Percentiles rank a stretch among this genome's conserved stretches.
These are phyloP conservation scores for Crocuta crocuta DNA, from an alignment of 2,113 vertebrate genomes.

Conservation along the genomic window DNA sequence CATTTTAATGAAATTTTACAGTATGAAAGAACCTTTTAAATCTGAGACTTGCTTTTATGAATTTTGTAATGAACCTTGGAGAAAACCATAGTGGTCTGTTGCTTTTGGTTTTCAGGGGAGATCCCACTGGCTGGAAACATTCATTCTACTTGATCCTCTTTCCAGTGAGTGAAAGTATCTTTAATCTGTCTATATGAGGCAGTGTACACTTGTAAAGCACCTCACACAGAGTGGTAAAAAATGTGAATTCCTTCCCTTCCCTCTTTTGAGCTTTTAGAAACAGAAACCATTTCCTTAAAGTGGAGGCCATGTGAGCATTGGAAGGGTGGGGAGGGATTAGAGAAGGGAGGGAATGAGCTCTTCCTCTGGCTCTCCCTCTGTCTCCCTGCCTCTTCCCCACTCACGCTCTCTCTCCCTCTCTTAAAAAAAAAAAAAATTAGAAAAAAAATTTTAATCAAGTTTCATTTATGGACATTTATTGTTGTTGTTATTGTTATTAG, in stretches of 20 bases:
- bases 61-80: background rate
- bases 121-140: background rate
- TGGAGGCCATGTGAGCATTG: background rate
- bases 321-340: background rate
- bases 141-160: background rate
- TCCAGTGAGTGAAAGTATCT: background rate
- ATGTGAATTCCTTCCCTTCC: background rate
- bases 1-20: background rate
- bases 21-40: background rate
- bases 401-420: too few species aligned
- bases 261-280: background rate
- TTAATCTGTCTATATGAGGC: background rate
- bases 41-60: background rate
- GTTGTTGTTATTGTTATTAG: background rate
- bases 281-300: background rate
- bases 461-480: background rate
- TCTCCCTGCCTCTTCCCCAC: too few species aligned
- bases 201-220: background rate
- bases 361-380: too few species aligned
- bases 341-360: background rate
- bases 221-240: background rate
- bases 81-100: background rate
- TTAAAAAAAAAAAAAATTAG: too few species aligned
- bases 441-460: background rate
- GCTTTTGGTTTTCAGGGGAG: background rate